Percentiles rank a stretch among this genome's conserved stretches.
Conservation (phyloP, 2,888 invertebrate genomes). For the Leptinotarsa rubiginosa region DNA sequence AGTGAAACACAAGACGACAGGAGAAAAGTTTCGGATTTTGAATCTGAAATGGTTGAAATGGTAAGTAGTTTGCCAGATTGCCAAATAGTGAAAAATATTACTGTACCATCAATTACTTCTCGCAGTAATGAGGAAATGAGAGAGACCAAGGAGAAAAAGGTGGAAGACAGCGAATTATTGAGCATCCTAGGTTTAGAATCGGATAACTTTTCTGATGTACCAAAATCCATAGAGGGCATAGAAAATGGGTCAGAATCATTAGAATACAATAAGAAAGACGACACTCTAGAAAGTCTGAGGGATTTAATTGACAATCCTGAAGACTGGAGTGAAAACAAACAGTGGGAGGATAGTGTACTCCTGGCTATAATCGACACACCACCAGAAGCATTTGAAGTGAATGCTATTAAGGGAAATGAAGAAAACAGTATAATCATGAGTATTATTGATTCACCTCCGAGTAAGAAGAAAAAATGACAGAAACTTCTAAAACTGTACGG, state of each 20-base stretch:
- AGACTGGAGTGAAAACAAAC: not conserved
- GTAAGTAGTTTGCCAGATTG: not conserved
- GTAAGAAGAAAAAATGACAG: constrained; percentile 28
- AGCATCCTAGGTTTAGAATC: constrained; percentile 5
- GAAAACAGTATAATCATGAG: constrained; percentile 29
- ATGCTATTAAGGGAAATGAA: not conserved
- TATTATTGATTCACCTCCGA: constrained; percentile 22
- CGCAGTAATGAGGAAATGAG: not conserved
- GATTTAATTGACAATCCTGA: not conserved
- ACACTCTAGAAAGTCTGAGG: not conserved
- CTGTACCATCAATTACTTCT: not conserved
- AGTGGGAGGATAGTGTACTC: constrained; percentile 18
- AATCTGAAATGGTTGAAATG: constrained; percentile 9
- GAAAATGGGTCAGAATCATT: not conserved
- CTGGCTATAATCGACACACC: constrained; percentile 20
- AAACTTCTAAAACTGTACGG: not conserved
- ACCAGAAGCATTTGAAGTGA: not conserved
- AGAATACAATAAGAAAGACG: not conserved
- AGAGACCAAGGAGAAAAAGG: not conserved
- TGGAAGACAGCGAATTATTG: constrained; percentile 14
- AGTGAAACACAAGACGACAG: not conserved
- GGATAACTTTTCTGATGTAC: not conserved
- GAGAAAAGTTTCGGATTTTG: not conserved
- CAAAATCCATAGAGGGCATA: not conserved
- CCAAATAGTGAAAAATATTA: not conserved